Base-by-base conservation (phyloP, 2,888 invertebrate species). In the Melanostoma scalare region DNA sequence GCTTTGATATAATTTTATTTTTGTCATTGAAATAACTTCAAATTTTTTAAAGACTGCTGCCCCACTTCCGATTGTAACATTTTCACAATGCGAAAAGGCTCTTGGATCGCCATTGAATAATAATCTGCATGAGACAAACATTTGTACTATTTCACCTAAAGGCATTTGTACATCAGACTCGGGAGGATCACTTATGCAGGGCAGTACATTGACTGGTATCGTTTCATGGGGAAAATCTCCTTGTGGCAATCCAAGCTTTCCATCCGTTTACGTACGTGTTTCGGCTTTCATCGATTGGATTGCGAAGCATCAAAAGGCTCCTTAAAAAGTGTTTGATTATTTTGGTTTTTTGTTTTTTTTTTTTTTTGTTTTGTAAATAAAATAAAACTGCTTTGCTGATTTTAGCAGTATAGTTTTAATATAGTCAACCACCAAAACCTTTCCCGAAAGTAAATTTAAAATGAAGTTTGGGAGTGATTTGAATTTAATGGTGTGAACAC, bases 161-260 rank as follows among this genome's bases (percentile, higher is more conserved):
- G 20, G 20, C 20, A 20, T 90, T 44, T 90, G 90, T 63, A 88
- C 88, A 1, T 89, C 90, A 9, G 90, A 90, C 74, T 90, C 90
- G 1, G 90, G 90, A n/a, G 90, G 90, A 35, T 90, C 90, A 4
- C 79, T 90, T 65, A 87, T 90, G 20, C 80, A 85, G 40, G 69
- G 56, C 31, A 63, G 3, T 87, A 86, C 87, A 6, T 87, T 88
- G 82, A 87, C 92, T 75, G 93, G 93, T 48, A 88, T 93, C 53
- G 92, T 92, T 1, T 92, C 93, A 1, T 93, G 92, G 92, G 92
- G 92, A 2, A 85, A 88, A 44, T 86, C 89, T 10, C 92, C 92
- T 3, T 93, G 92, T 79, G 92, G 92, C 0, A 86, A 87, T 20
- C 63, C 77, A 0, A 89, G 90, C 48, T 88, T 89, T 2, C 92